Percentiles rank a stretch among this genome's conserved stretches.
Evolutionary conservation across 1,140 invertebrate genomes (phyloP).

Genomic region (Panonychus citri): DNA sequence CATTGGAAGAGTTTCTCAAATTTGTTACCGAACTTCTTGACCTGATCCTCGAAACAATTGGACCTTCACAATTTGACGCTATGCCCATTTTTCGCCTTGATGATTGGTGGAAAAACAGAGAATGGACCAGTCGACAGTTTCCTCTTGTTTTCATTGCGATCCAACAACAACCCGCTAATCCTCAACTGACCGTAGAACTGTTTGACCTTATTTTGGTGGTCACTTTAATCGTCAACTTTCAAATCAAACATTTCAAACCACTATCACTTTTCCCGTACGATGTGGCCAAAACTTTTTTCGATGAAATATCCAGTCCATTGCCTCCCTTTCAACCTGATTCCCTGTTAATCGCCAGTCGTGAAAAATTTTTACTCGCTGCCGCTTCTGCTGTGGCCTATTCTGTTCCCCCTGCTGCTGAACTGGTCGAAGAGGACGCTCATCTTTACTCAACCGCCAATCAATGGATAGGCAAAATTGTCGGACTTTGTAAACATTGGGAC

Average conservation of each 20-base stretch:
- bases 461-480: slow-evolving; percentile 39
- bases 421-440: slow-evolving; percentile 8
- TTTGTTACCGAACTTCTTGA: slow-evolving; percentile 23
- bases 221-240: slow-evolving; percentile 50
- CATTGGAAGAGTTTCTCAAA: slow-evolving; percentile 49
- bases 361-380: slow-evolving; percentile 23
- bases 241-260: slow-evolving; percentile 44
- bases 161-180: slow-evolving; percentile 43
- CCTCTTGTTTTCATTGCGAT: slow-evolving; percentile 50
- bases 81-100: slow-evolving; percentile 23
- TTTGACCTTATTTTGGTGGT: slow-evolving; percentile 46
- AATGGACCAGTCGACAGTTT: slow-evolving; percentile 6
- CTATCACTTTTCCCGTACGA: slow-evolving; percentile 47
- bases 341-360: slow-evolving; percentile 18
- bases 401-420: slow-evolving; percentile 13
- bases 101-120: slow-evolving; percentile 21
- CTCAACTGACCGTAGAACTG: slow-evolving; percentile 48
- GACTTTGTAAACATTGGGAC: slow-evolving; percentile 50
- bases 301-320: slow-evolving; percentile 18
- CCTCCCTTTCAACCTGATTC: slow-evolving; percentile 18
- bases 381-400: slow-evolving; percentile 19
- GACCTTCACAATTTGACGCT: slow-evolving; percentile 17
- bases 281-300: slow-evolving; percentile 28
- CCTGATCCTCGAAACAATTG: slow-evolving; percentile 6
- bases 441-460: slow-evolving; percentile 7